Conservation (phyloP, 2,888 invertebrate genomes). For the Serrognathus titanus region DNA sequence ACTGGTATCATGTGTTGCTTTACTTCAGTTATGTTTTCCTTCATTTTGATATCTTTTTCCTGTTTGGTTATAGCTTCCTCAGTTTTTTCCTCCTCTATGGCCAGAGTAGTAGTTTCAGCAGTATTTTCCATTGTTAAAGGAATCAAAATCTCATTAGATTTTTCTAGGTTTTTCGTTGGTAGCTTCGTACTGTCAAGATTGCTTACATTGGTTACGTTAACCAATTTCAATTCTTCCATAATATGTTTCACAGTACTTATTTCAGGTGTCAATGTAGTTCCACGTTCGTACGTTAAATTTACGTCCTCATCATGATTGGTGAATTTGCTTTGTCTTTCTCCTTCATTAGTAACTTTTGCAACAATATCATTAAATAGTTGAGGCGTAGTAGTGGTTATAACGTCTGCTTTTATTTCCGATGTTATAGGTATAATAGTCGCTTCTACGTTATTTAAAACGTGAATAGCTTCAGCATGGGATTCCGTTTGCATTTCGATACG, state of each 20-base stretch:
- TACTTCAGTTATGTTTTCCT: too few species aligned
- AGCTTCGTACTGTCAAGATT: background rate
- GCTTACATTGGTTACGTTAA: background rate
- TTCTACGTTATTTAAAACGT: background rate
- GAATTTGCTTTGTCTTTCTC: background rate
- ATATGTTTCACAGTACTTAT: background rate
- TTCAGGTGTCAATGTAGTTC: background rate
- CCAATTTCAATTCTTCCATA: background rate
- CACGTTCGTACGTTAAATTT: background rate
- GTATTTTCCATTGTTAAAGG: too few species aligned
- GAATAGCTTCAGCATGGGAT: too few species aligned
- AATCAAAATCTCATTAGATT: background rate
- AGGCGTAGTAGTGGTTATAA: constrained; percentile 15
- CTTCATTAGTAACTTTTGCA: constrained; percentile 42
- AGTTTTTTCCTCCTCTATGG: too few species aligned
- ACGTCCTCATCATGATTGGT: background rate
- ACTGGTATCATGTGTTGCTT: background rate
- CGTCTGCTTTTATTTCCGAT: constrained; percentile 15
- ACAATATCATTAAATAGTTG: constrained; percentile 36
- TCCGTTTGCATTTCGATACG: background rate
- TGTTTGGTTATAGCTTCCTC: too few species aligned
- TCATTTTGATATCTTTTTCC: too few species aligned
- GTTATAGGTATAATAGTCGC: constrained; percentile 4
- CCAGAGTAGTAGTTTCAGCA: too few species aligned
- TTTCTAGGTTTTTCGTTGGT: background rate